Evolutionary conservation across 2,113 vertebrate species (phyloP).

Genomic region (Salvelinus fontinalis): DNA sequence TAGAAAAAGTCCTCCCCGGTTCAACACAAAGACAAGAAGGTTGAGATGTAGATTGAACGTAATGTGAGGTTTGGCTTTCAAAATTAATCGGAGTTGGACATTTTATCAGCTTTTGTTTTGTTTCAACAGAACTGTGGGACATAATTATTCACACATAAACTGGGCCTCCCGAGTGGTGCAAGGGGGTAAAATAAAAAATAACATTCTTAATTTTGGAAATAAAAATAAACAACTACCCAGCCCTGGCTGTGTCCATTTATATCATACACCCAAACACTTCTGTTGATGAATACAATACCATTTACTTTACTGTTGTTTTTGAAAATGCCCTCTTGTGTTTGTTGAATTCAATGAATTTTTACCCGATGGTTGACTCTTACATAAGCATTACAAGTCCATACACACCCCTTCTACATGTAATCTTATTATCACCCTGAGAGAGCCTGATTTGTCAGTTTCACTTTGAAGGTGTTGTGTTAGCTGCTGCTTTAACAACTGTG

Average conservation of each 20-base stretch:
- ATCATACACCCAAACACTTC: slow-evolving; percentile 39
- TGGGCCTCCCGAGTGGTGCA: too few species aligned
- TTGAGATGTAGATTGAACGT: slow-evolving; percentile 60
- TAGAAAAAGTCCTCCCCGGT: slow-evolving; percentile 67
- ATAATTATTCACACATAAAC: neutral
- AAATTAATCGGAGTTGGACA: slow-evolving; percentile 53
- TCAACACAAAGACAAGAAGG: slow-evolving; percentile 50
- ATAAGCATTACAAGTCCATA: slow-evolving; percentile 65
- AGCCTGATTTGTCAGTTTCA: slow-evolving; percentile 74
- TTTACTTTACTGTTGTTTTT: slow-evolving; percentile 42
- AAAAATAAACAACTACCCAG: slow-evolving; percentile 22
- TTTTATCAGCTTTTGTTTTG: slow-evolving; percentile 13
- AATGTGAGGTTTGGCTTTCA: slow-evolving; percentile 32
- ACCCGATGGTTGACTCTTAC: slow-evolving; percentile 54
- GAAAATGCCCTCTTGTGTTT: slow-evolving; percentile 57
- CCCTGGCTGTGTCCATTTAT: slow-evolving; percentile 46
- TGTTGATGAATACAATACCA: slow-evolving; percentile 60
- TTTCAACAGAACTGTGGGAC: neutral
- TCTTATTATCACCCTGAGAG: slow-evolving; percentile 59
- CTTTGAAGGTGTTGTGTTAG: slow-evolving; percentile 71
- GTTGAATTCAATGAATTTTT: slow-evolving; percentile 56
- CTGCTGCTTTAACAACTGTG: slow-evolving; percentile 62
- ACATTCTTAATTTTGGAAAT: too few species aligned
- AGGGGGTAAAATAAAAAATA: too few species aligned
- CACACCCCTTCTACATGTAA: slow-evolving; percentile 54